Base-by-base conservation (phyloP, 1,140 invertebrate genomes). In the Macrosteles quadrilineatus region DNA sequence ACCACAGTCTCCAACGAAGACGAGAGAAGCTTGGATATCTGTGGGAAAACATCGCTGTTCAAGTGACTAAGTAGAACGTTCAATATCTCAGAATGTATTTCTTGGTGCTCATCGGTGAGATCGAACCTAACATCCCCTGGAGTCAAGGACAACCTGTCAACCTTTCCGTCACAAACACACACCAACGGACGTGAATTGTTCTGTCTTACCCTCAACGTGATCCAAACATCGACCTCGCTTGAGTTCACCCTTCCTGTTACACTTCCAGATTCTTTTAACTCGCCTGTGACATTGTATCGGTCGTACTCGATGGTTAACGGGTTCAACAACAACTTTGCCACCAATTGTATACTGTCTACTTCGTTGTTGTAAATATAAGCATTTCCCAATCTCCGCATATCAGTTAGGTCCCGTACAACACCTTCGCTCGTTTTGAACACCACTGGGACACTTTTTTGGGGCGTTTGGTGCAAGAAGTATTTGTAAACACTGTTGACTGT, bases 291-390 rank as follows among this genome's bases (percentile, higher is more conserved):
- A n/a, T 50, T 21, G n/a, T 50, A 50, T 4, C n/a, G 47, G 3
- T 50, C 14, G n/a, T 11, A 50, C 47, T 21, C 3, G n/a, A 50
- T 19, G 6, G 4, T 4, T 4, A 50, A 4, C 21, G 6, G 47
- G n/a, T 4, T 4, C n/a, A 19, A 3, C 21, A 19, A 3, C 4
- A 50, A 50, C 47, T 50, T 50, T 50, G 47, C n/a, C 47, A 50
- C 47, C 14, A 50, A 4, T 19, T 50, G 47, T 9, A 50, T n/a
- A 21, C 21, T 11, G 21, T 50, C 47, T 50, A 9, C 47, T 50
- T 50, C 47, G 47, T 50, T 50, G 14, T 17, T 50, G 47, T 50
- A 50, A 19, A 50, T 50, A 21, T 50, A 50, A 17, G 47, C 47
- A 19, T 50, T 21, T 6, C 47, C 47, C 4, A 19, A 19, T 50